Base-by-base conservation (phyloP, 2,113 vertebrate genomes). In the Limnothrissa miodon region DNA sequence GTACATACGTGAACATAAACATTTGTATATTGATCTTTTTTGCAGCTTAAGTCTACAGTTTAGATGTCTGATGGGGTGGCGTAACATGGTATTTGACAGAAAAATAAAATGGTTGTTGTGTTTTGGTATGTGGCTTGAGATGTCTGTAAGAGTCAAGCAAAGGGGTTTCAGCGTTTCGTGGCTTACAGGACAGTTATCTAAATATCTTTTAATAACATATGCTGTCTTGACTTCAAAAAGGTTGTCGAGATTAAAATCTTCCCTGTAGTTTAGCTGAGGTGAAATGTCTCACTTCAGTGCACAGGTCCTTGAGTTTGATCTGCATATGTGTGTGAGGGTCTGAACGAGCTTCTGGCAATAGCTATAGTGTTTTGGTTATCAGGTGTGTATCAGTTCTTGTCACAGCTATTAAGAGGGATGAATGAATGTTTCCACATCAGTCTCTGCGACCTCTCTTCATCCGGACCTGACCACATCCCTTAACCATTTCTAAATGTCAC, bases 21-120 rank as follows among this genome's bases (percentile, higher is more conserved):
- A 74, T 74, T 74, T 74, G 66, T 74, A 74, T 74, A 70, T 70
- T 70, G 62, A 70, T 70, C 62, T 70, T 70, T 56, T 33, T 74
- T 36, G 62, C 66, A 39, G 66, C 66, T 74, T 74, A 39, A 13
- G 66, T 74, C 66, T 36, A 74, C 66, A 74, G 66, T 74, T 74
- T 74, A 74, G 66, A 36, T 74, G 66, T 74, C 66, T 74, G 66
- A 74, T 74, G 66, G 66, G 66, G 15, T 74, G 29, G 17, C 36
- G 33, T 74, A 74, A 74, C 66, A 33, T 74, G 66, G 66, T 74
- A 36, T 36, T 74, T 29, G 66, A 13, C 23, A 25, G 29, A 74
- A 36, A 25, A 66, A 39, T 36, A 74, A 74, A 10, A 19, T 74
- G 66, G 66, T 29, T 74, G 66, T 74, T 74, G 66, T 74, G 36